These are phyloP conservation scores for Dermochelys coriacea DNA, from an alignment of 2,797 vertebrate genomes.

Conservation along the genomic window DNA sequence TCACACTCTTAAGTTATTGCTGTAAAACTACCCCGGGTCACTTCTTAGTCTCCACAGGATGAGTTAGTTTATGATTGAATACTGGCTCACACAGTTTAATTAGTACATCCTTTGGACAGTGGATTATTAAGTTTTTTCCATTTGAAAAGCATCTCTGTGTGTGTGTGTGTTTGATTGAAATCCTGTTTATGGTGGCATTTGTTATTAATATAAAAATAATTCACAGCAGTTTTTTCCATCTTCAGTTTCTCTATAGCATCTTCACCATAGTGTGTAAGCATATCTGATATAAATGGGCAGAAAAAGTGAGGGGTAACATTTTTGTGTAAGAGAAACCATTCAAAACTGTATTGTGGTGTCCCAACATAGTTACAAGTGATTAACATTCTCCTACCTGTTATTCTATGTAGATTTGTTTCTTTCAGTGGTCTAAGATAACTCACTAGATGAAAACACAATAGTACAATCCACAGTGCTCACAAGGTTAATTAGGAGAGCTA, in stretches of 20 bases:
- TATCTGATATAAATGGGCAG: background rate
- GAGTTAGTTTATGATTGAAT: background rate
- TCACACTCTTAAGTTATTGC: background rate
- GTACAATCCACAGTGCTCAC: background rate
- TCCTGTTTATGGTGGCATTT: background rate
- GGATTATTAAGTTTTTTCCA: background rate
- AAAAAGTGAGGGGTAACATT: background rate
- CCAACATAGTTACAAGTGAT: background rate
- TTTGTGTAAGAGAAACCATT: slow-evolving; percentile 6
- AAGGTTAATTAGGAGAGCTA: background rate
- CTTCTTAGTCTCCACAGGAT: background rate
- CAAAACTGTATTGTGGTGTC: background rate
- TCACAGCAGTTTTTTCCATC: background rate
- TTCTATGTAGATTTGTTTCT: background rate
- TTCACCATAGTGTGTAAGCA: background rate
- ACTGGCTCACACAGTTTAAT: accelerated
- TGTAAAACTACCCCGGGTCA: background rate
- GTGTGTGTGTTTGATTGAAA: background rate
- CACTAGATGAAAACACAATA: background rate
- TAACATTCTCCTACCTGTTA: background rate
- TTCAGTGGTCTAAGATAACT: background rate
- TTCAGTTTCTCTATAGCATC: background rate
- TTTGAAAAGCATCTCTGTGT: background rate
- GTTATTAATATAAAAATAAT: background rate
- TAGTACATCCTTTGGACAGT: background rate